Conservation (phyloP, 2,888 invertebrate genomes). For the Leptopilina drosophilae region DNA sequence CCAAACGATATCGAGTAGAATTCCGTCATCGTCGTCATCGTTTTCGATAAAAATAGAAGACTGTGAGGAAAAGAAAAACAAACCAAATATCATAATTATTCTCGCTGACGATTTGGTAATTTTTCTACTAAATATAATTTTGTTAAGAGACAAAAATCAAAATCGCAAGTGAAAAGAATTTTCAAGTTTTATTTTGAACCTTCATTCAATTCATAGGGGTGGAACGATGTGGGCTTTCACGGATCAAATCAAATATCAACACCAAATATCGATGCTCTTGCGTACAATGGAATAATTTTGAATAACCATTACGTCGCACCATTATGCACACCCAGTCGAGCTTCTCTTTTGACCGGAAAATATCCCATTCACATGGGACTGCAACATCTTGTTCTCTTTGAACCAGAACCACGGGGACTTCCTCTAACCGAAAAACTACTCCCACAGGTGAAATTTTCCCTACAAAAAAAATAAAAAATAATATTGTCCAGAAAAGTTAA, state of each 20-base stretch:
- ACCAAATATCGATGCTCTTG: constrained; percentile 92
- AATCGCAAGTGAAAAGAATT: too few relatives aligned
- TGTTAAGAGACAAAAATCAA: too few relatives aligned
- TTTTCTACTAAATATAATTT: too few relatives aligned
- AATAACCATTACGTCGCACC: constrained; percentile 92
- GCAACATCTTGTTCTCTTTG: constrained; percentile 84
- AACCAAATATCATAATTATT: constrained; percentile 73
- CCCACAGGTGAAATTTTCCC: constrained; percentile 78
- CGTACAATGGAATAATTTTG: constrained; percentile 89
- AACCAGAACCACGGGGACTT: constrained; percentile 85
- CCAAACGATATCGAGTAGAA: constrained; percentile 24
- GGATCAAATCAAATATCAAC: constrained; percentile 91
- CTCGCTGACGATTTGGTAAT: constrained; percentile 75
- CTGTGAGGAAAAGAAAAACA: constrained; percentile 39
- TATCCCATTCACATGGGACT: constrained; percentile 90
- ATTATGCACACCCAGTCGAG: constrained; percentile 89
- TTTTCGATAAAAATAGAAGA: constrained; percentile 5
- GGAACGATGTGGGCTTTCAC: constrained; percentile 94
- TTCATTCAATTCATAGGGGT: constrained; percentile 81
- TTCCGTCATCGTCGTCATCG: neutral
- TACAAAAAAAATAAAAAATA: too few relatives aligned
- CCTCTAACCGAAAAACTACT: constrained; percentile 83
- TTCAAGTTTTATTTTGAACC: too few relatives aligned
- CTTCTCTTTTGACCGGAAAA: constrained; percentile 89
- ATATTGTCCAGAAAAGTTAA: too few relatives aligned